These are phyloP conservation scores for Parnassius apollo DNA, from an alignment of 2,888 invertebrate genomes.

Conservation along the genomic window DNA sequence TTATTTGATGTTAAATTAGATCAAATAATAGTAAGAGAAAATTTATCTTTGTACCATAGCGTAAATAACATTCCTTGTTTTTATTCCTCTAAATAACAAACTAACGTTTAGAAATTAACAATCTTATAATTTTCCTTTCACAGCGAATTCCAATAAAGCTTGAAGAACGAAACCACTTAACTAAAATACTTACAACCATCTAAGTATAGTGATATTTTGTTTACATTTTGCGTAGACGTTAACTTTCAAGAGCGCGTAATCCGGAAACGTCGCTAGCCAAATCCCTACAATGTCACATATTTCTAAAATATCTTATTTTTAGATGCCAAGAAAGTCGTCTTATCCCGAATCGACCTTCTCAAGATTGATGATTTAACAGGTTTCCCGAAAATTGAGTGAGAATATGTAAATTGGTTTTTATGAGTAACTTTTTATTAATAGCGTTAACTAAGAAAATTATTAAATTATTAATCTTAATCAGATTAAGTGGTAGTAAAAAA, in stretches of 20 bases:
- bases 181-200: not conserved
- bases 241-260: slow-evolving; percentile 38
- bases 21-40: no score
- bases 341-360: slow-evolving; percentile 47
- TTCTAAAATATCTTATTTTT: slow-evolving; percentile 53
- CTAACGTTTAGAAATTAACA: no score
- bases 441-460: slow-evolving; percentile 8
- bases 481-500: slow-evolving; percentile 4
- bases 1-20: no score
- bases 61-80: no score
- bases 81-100: no score
- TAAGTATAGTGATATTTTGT: not conserved
- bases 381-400: slow-evolving; percentile 31
- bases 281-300: slow-evolving; percentile 67
- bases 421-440: slow-evolving; percentile 10
- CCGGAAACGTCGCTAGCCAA: slow-evolving; percentile 60
- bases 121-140: no score
- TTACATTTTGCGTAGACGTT: slow-evolving; percentile 20
- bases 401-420: slow-evolving; percentile 15
- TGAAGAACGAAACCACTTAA: slow-evolving; percentile 1
- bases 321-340: slow-evolving; percentile 39
- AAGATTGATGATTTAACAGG: slow-evolving; percentile 42
- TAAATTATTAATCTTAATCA: slow-evolving; percentile 16
- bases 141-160: no score
- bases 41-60: no score